Evolutionary conservation across 1,140 invertebrate species (phyloP).

Genomic region (Stenopsyche tienmushanensis): DNA sequence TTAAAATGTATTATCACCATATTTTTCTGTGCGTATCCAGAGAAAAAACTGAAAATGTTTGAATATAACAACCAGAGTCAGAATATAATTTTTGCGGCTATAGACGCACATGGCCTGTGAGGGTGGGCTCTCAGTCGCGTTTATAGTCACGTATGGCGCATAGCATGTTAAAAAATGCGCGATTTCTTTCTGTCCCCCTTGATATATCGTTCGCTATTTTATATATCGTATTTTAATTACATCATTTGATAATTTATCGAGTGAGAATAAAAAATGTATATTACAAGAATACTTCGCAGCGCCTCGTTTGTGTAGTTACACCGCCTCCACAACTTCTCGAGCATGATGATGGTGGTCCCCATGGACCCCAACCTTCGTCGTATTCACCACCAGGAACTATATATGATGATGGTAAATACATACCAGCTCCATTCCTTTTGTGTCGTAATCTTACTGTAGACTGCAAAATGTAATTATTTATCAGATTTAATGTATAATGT

Average conservation of each 20-base stretch:
- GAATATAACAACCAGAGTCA: too few relatives aligned
- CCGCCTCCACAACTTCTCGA: constrained; percentile 89
- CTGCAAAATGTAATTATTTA: background rate
- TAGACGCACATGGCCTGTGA: too few relatives aligned
- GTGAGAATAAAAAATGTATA: constrained; percentile 36
- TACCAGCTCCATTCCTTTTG: constrained; percentile 68
- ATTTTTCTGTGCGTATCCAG: too few relatives aligned
- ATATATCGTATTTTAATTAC: too few relatives aligned
- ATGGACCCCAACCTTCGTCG: constrained; percentile 67
- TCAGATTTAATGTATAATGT: background rate
- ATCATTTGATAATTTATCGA: background rate
- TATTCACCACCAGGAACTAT: constrained; percentile 66
- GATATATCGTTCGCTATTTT: too few relatives aligned
- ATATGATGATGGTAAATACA: constrained; percentile 66
- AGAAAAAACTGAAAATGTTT: too few relatives aligned
- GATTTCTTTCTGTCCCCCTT: too few relatives aligned
- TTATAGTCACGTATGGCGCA: too few relatives aligned
- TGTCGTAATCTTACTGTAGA: constrained; percentile 57
- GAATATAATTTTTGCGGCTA: too few relatives aligned
- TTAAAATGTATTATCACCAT: too few relatives aligned
- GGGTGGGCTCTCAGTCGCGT: too few relatives aligned
- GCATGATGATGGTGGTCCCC: constrained; percentile 75
- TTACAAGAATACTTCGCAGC: constrained; percentile 67
- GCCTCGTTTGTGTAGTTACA: constrained; percentile 72
- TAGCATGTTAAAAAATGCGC: too few relatives aligned